Evolutionary conservation across 1,140 invertebrate genomes (phyloP), one percentile per base, ranked within the genome.

Genomic region (Drosophila orena): DNA sequence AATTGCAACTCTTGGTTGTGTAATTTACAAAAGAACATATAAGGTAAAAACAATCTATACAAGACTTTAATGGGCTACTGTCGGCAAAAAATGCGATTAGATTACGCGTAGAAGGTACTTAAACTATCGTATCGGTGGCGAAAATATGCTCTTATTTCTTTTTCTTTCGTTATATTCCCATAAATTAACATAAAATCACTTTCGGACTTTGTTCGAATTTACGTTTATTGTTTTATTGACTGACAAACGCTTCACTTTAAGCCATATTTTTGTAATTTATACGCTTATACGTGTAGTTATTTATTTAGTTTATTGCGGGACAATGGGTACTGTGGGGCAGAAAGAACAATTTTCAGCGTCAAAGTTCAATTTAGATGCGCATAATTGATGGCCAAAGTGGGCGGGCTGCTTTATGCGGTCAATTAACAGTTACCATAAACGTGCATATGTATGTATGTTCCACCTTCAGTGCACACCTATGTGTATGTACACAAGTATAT

Each of bases 341-440:
- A 2, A 66, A 38, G 40, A 83, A 49, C 64, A 61, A 84, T 83
- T 84, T 74, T 34, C 44, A 61, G 58, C 78, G 78, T 88, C 81
- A 85, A 88, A 85, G 81, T 85, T 85, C 83, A 85, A 88, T 85
- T 86, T 85, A 57, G 78, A 65, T 65, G 79, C 73, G 70, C 73
- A 85, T 86, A 81, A 85, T 84, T 84, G 78, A 84, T 85, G 72
- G 73, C 12, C 46, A 64, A 47, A 43, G 70, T 58, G 59, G 52
- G 60, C 47, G 72, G 43, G 35, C 2, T 30, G 8, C 35, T 20
- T 54, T 62, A 37, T 70, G 27, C 49, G 65, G 46, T 50, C 55
- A 72, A 60, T 72, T 72, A 72, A 53, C 20, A 30, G 46, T 27
- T 24, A 42, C 64, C 46, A 65, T 68, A 68, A 68, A 65, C 60